These are phyloP conservation scores for Athalia circularis DNA, from an alignment of 2,888 invertebrate genomes.

Conservation along the genomic window DNA sequence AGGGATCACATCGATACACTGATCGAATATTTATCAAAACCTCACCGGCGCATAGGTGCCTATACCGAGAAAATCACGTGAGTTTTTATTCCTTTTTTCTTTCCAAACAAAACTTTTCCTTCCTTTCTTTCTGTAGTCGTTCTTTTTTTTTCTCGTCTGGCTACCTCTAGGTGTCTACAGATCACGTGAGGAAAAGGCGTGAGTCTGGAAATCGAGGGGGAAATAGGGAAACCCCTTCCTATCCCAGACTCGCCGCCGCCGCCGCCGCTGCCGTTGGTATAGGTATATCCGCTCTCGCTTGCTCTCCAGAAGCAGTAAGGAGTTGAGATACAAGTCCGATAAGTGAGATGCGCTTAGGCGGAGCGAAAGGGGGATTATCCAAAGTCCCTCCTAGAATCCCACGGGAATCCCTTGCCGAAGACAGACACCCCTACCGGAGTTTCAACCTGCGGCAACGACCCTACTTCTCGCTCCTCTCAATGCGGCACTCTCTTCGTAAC, in stretches of 20 bases:
- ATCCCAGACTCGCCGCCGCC: constrained; percentile 21
- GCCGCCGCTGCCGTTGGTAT: too few species aligned
- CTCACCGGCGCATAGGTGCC: not conserved
- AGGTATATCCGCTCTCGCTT: not conserved
- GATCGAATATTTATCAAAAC: constrained; percentile 21
- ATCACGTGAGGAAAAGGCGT: not conserved
- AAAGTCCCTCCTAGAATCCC: constrained; percentile 60
- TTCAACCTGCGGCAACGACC: not conserved
- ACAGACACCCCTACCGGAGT: constrained; percentile 32
- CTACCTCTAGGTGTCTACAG: not conserved
- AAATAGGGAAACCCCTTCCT: not conserved
- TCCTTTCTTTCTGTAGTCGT: too few species aligned
- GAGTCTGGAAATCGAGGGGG: constrained; percentile 35
- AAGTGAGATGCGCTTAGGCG: constrained; percentile 65
- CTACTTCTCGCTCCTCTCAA: not conserved
- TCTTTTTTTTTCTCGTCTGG: not conserved
- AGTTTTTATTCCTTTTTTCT: not conserved
- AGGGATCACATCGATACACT: constrained; percentile 1
- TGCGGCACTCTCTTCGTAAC: too few species aligned
- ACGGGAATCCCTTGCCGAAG: constrained; percentile 55
- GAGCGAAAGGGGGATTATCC: constrained; percentile 64
- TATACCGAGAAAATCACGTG: not conserved
- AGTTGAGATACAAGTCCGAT: constrained; percentile 65
- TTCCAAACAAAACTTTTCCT: not conserved
- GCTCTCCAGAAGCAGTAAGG: constrained; percentile 48